These are phyloP conservation scores for Cochlearius cochlearius DNA, from an alignment of 2,113 vertebrate species.

Conservation along the genomic window DNA sequence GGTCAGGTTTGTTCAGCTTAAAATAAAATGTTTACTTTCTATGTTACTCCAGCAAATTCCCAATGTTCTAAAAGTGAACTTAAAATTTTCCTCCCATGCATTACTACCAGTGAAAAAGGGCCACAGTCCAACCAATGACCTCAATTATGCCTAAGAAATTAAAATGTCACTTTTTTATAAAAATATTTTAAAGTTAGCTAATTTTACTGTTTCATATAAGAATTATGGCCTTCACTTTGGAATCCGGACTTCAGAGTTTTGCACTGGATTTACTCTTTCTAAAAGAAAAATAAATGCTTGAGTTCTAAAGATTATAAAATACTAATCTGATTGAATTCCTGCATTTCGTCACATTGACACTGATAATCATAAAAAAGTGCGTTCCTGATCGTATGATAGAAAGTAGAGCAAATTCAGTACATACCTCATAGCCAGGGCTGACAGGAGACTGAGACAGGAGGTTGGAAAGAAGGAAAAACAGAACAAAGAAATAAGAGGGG, in stretches of 20 bases:
- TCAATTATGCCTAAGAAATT: background rate
- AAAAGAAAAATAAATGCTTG: background rate
- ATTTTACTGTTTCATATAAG: background rate
- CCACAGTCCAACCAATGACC: background rate
- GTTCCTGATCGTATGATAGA: background rate
- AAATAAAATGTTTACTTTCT: background rate
- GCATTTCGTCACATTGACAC: background rate
- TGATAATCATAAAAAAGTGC: background rate
- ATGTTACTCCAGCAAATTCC: background rate
- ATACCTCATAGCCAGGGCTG: conserved; percentile 91
- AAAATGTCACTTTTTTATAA: background rate
- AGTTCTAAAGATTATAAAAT: background rate
- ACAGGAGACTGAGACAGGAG: conserved; percentile 82
- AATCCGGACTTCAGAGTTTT: background rate
- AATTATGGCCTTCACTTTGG: background rate
- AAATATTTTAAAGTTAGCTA: background rate
- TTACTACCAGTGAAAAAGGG: background rate
- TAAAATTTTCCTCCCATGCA: background rate
- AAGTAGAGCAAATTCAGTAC: conserved; percentile 56
- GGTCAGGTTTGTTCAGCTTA: background rate
- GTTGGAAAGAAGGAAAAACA: conserved; percentile 51
- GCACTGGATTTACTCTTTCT: background rate
- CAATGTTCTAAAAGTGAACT: background rate
- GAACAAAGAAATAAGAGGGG: conserved; percentile 18
- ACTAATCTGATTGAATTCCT: background rate